These are phyloP conservation scores for Anagrus nilaparvatae DNA, from an alignment of 1,140 invertebrate species.

Conservation along the genomic window DNA sequence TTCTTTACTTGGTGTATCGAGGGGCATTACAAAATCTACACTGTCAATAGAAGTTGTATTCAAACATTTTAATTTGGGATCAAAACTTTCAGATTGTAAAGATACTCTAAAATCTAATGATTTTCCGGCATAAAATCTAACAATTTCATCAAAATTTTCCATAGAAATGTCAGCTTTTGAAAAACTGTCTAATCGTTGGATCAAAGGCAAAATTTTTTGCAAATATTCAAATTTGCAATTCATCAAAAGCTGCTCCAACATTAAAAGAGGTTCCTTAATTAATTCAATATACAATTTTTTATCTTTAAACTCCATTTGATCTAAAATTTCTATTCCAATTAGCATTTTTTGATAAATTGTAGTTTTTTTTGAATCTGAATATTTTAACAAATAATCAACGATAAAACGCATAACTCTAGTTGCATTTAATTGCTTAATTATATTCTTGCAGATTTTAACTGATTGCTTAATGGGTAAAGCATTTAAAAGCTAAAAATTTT, in stretches of 20 bases:
- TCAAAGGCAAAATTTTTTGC: constrained; percentile 41
- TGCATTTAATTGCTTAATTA: constrained; percentile 52
- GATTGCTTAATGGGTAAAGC: constrained; percentile 44
- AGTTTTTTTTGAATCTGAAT: constrained; percentile 34
- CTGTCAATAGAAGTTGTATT: constrained; percentile 39
- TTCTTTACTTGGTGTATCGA: constrained; percentile 51
- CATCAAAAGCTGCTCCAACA: constrained; percentile 67
- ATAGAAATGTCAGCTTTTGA: constrained; percentile 29
- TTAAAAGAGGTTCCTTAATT: constrained; percentile 54
- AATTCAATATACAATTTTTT: constrained; percentile 50
- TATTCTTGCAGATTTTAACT: constrained; percentile 48
- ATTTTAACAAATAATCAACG: constrained; percentile 46
- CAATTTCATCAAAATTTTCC: constrained; percentile 52
- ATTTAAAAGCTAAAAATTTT: constrained; percentile 34
- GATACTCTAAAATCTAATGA: constrained; percentile 58
- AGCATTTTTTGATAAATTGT: constrained; percentile 44
- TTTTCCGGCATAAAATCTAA: constrained; percentile 61
- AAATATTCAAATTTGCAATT: constrained; percentile 61
- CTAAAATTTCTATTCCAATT: constrained; percentile 50
- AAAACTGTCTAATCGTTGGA: constrained; percentile 19
- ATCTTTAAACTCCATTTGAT: constrained; percentile 44
- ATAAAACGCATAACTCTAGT: constrained; percentile 51
- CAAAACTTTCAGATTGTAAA: constrained; percentile 29
- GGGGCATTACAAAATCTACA: constrained; percentile 54
- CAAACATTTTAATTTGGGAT: constrained; percentile 38